These are phyloP conservation scores for Meghimatium bilineatum DNA, from an alignment of 2,888 invertebrate species.

Conservation along the genomic window DNA sequence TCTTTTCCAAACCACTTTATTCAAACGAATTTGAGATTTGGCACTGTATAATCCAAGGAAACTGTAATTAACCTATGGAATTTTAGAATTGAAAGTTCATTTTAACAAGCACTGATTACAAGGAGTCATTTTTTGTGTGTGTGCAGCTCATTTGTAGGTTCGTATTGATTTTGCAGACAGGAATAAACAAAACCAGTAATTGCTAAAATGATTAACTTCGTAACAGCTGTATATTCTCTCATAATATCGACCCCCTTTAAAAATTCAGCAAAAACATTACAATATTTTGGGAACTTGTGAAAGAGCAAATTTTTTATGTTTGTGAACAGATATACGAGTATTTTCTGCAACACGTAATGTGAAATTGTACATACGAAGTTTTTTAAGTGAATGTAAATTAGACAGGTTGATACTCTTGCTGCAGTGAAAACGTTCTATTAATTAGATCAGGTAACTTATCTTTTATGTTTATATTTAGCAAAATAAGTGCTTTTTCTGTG, in stretches of 20 bases:
- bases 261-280: background rate
- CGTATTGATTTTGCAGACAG: background rate
- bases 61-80: background rate
- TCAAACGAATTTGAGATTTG: background rate
- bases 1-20: background rate
- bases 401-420: background rate
- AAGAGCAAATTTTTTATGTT: background rate
- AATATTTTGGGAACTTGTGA: background rate
- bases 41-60: background rate
- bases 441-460: background rate
- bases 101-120: background rate
- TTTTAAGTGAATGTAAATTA: background rate
- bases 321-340: too few species aligned
- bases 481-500: too few species aligned
- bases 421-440: background rate
- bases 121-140: background rate
- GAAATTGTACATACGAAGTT: background rate
- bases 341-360: background rate
- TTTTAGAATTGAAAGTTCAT: background rate
- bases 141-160: background rate
- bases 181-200: background rate
- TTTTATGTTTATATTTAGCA: background rate
- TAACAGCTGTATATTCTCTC: background rate
- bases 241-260: background rate
- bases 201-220: background rate